Evolutionary conservation across 2,888 invertebrate species (phyloP), one percentile per base, ranked within the genome.

Genomic region (Calliphora vomitoria): DNA sequence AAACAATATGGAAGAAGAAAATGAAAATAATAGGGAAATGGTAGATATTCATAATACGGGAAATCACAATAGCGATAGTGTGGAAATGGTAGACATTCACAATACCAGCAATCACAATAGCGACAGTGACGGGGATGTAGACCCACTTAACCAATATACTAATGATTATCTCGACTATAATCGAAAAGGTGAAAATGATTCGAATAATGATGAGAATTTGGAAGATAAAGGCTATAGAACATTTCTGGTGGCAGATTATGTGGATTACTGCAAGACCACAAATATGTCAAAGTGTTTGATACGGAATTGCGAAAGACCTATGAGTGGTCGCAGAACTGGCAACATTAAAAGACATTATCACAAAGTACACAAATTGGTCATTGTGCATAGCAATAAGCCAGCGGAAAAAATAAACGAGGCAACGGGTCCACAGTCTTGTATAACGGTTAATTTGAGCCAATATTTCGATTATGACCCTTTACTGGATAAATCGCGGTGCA

Each of bases 261-360:
- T 82, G 0, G 55, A 74, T 15, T 82, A 74, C 11, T 66, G 44
- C 10, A 55, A 66, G 8, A 15, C 64, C 1, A 68, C 55, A 31
- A 47, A 78, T 31, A 50, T 72, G 5, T 82, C 81, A 15, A 82
- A 74, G 74, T 82, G 74, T 66, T 82, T 74, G n/a, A 66, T 82
- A 74, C 44, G 38, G 66, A 74, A 82, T 58, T 82, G 74, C 25
- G 72, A 66, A 55, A 72, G 55, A 25, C 10, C 5, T 35, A 50
- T 81, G 60, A 74, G 58, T 18, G 66, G 58, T 6, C 44, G 44
- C 6, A 8, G 44, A 3, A 38, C 55, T 0, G 55, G 68, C 8
- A 81, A 74, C 35, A 81, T 81, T n/a, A 81, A 81, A 66, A 72
- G 72, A 8, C 81, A 81, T 55, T 81, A 74, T 20, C 44, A 81